Evolutionary conservation across 1,140 invertebrate genomes (phyloP).

Genomic region (Conus ventricosus): DNA sequence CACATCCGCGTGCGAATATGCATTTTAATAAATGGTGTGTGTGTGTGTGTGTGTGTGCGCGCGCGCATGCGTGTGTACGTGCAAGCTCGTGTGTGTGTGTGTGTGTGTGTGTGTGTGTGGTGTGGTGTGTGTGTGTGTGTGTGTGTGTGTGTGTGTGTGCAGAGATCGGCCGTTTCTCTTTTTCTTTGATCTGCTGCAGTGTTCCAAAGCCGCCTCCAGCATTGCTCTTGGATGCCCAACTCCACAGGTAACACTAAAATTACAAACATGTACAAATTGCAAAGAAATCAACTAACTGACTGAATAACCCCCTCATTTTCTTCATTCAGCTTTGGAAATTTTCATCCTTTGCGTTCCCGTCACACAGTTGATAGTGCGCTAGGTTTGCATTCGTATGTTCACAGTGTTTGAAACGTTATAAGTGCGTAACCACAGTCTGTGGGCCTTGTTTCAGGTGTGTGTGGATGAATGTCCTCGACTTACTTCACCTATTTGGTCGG

Average conservation of each 20-base stretch:
- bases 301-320: no score
- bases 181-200: constrained; percentile 72
- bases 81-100: neutral
- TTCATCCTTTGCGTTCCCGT: no score
- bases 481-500: constrained; percentile 73
- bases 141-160: constrained; percentile 34
- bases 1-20: no score
- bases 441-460: constrained; percentile 80
- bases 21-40: neutral
- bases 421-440: no score
- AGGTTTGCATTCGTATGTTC: no score
- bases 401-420: no score
- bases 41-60: neutral
- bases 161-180: constrained; percentile 66
- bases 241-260: constrained; percentile 80
- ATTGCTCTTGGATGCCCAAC: constrained; percentile 88
- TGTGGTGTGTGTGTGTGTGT: constrained; percentile 19
- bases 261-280: no score
- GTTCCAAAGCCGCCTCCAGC: constrained; percentile 75
- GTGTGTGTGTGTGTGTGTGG: constrained; percentile 12
- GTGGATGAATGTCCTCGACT: constrained; percentile 83
- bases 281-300: no score
- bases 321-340: no score
- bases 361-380: no score
- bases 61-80: neutral